phyloP scores from a whole-genome alignment of 1,140 invertebrate genomes.

The Sitobion miscanthi region DNA sequence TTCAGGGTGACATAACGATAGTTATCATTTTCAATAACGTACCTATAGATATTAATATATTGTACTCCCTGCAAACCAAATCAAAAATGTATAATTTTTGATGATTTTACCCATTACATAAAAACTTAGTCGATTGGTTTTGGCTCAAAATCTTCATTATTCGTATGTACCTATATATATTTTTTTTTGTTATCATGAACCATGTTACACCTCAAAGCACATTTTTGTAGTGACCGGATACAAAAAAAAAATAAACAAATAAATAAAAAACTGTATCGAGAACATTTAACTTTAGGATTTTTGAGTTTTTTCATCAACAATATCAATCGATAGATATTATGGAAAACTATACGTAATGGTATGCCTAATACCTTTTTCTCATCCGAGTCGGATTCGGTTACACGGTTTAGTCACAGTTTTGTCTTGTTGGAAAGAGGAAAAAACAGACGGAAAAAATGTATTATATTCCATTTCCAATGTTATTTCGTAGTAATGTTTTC shows the following conservation, averaged over 20 bases:
- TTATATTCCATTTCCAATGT: slow-evolving; percentile 3
- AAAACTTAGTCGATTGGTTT: slow-evolving; percentile 29
- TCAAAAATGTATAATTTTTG: neutral
- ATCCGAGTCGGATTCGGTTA: slow-evolving; percentile 48
- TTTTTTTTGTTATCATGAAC: neutral
- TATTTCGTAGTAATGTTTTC: neutral
- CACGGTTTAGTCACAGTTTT: slow-evolving; percentile 52
- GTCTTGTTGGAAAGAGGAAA: slow-evolving; percentile 17
- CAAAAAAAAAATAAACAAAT: neutral
- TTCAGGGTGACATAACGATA: neutral
- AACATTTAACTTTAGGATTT: slow-evolving; percentile 27
- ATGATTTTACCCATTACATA: neutral
- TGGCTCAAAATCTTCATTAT: neutral
- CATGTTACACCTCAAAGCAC: slow-evolving; percentile 39
- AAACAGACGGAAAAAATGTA: neutral
- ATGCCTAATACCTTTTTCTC: slow-evolving; percentile 33
- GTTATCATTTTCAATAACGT: neutral
- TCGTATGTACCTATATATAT: neutral
- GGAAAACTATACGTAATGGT: slow-evolving; percentile 37
- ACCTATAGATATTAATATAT: no score
- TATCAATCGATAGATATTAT: slow-evolving; percentile 39
- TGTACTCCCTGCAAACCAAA: neutral
- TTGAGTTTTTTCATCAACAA: slow-evolving; percentile 16
- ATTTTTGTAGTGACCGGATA: slow-evolving; percentile 32
- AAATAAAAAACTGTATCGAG: slow-evolving; percentile 15